Percentiles rank a stretch among this genome's conserved stretches.
These are phyloP conservation scores for Petromus typicus DNA, from an alignment of 2,113 vertebrate species.

Conservation along the genomic window DNA sequence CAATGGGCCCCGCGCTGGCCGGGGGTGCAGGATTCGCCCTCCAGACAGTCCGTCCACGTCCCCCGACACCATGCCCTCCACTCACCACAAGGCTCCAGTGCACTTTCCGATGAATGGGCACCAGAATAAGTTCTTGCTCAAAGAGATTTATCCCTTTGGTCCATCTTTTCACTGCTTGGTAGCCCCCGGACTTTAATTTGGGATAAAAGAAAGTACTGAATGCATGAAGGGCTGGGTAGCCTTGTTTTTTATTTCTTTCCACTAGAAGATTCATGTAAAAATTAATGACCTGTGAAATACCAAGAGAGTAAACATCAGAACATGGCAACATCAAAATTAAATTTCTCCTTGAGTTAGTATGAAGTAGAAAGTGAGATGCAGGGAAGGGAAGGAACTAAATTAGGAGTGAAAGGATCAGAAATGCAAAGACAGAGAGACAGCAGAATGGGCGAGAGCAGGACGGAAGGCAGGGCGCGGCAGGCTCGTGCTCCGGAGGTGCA, in stretches of 20 bases:
- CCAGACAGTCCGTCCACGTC: no score
- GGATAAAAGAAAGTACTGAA: constrained; percentile 97
- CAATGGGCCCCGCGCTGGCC: neutral
- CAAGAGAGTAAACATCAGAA: constrained; percentile 36
- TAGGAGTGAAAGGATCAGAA: neutral
- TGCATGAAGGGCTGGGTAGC: constrained; percentile 88
- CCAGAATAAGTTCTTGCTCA: constrained; percentile 91
- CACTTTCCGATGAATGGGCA: constrained; percentile 92
- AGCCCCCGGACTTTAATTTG: constrained; percentile 90
- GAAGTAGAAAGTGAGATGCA: constrained; percentile 4
- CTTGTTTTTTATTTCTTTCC: constrained; percentile 88
- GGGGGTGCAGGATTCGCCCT: neutral
- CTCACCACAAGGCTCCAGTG: constrained; percentile 96
- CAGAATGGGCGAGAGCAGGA: neutral
- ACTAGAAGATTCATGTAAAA: constrained; percentile 96
- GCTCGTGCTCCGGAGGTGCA: neutral
- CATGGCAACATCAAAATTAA: neutral
- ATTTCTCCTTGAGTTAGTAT: constrained; percentile 9
- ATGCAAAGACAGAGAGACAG: neutral
- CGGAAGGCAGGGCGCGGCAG: neutral
- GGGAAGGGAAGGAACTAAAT: neutral
- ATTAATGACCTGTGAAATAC: constrained; percentile 92
- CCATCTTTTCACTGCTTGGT: constrained; percentile 93
- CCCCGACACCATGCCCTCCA: constrained; percentile 1
- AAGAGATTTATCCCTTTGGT: constrained; percentile 94